Evolutionary conservation across 2,113 vertebrate species (phyloP), one percentile per base, ranked within the genome.

Genomic region (Leucopsar rothschildi): DNA sequence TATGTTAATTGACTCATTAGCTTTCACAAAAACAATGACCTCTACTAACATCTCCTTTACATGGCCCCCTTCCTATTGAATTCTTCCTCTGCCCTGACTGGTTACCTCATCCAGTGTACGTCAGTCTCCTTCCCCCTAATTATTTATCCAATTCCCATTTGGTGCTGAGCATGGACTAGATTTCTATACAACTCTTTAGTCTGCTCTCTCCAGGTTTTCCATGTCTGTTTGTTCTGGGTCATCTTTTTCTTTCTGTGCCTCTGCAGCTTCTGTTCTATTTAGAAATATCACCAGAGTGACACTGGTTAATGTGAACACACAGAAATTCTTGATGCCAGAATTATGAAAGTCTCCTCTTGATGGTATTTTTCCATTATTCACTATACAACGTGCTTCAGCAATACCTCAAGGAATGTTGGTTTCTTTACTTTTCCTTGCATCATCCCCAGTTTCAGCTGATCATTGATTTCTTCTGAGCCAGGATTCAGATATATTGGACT

Each of bases 401-500:
- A 71, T 90, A 56, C 66, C 63, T 91, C 39, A 90, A 94, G 52
- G 60, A 90, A 88, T 61, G 69, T 35, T 90, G 5, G 2, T 28
- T 52, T 72, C 39, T 57, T 63, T 68, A 76, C 65, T 85, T 93
- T 91, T 59, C 35, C 71, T 90, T 83, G 53, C 83, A 93, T 94
- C 80, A 88, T 40, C 44, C 88, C 28, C 39, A 31, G 5, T 92
- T 93, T 89, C 78, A 93, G 86, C 60, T 90, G 86, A 82, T 93
- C 90, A 82, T 37, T 73, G 72, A 72, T 89, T 86, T 88, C 82
- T 94, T 93, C 87, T 84, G 45, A 95, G 77, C 80, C 40, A 82
- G 90, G 65, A 92, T 91, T 94, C 92, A 89, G 42, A 82, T 86
- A 86, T 57, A 47, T 42, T 89, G 77, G 88, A 79, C 50, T 76